phyloP scores from a whole-genome alignment of 2,113 vertebrate genomes.

The Phyllostomus discolor region DNA sequence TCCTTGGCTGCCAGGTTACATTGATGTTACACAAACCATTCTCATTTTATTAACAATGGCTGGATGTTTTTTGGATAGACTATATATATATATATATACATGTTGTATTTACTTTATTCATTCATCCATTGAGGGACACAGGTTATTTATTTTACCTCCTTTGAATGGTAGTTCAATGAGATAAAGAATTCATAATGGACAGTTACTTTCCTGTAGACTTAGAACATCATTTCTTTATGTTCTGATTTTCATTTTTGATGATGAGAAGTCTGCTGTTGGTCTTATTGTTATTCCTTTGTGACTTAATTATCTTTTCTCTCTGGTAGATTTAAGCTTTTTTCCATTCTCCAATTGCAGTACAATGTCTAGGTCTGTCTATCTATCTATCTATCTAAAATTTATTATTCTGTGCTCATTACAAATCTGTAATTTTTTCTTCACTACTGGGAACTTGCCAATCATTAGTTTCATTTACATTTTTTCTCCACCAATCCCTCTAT shows the following conservation, averaged over 20 bases:
- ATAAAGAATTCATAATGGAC: not conserved
- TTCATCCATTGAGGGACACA: not conserved
- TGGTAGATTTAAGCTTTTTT: not conserved
- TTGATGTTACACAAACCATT: too few relatives aligned
- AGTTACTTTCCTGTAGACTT: not conserved
- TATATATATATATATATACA: too few relatives aligned
- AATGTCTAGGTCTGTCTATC: not conserved
- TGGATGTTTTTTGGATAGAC: too few relatives aligned
- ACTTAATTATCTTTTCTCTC: not conserved
- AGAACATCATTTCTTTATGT: not conserved
- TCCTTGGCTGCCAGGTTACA: too few relatives aligned
- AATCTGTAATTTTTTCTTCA: not conserved
- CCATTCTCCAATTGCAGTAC: not conserved
- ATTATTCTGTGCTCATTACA: not conserved
- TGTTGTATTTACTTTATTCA: not conserved
- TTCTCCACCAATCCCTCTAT: not conserved
- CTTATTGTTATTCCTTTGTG: not conserved
- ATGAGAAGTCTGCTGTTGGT: not conserved
- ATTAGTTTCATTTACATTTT: not conserved
- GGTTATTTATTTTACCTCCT: not conserved
- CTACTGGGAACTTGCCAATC: not conserved
- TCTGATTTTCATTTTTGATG: not conserved
- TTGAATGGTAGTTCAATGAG: not conserved
- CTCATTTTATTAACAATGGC: too few relatives aligned
- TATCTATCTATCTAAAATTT: not conserved